Evolutionary conservation across 2,113 vertebrate species (phyloP).

Genomic region (Centropus unirufus): DNA sequence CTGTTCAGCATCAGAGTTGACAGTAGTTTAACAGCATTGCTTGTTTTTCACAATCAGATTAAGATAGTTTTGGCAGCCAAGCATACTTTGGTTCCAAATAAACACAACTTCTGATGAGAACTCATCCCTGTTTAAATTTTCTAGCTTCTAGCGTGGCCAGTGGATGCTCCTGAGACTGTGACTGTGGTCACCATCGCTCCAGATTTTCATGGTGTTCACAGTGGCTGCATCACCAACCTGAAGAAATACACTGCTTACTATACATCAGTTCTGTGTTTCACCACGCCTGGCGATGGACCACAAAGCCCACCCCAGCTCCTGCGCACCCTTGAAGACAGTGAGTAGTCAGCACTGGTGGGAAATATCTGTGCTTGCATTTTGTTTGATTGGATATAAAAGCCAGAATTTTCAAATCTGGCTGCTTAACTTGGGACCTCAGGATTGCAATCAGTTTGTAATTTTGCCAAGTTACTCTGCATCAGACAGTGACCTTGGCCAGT

Average conservation of each 20-base stretch:
- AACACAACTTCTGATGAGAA: not conserved
- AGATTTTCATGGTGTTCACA: constrained; percentile 89
- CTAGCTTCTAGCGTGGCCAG: constrained; percentile 89
- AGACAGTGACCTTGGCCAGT: not conserved
- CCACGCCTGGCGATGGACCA: constrained; percentile 92
- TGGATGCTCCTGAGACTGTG: constrained; percentile 77
- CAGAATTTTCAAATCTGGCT: not conserved
- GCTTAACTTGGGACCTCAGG: not conserved
- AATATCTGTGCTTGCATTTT: not conserved
- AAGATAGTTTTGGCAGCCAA: constrained; percentile 23
- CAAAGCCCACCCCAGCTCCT: constrained; percentile 83
- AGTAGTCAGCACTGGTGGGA: constrained; percentile 60
- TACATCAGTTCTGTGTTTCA: constrained; percentile 90
- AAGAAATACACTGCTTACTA: constrained; percentile 91
- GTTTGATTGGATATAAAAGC: not conserved
- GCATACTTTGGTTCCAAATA: not conserved
- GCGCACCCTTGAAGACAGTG: constrained; percentile 91
- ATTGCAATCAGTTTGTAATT: not conserved
- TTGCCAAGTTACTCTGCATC: not conserved
- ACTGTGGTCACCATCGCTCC: constrained; percentile 88
- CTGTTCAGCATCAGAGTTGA: constrained; percentile 13
- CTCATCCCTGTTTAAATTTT: not conserved
- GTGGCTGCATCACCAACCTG: constrained; percentile 85
- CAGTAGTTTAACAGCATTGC: not conserved
- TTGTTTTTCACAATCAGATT: constrained; percentile 33